Percentiles rank a stretch among this genome's conserved stretches.
phyloP scores from a whole-genome alignment of 2,797 vertebrate species.

The Acanthurus tractus region DNA sequence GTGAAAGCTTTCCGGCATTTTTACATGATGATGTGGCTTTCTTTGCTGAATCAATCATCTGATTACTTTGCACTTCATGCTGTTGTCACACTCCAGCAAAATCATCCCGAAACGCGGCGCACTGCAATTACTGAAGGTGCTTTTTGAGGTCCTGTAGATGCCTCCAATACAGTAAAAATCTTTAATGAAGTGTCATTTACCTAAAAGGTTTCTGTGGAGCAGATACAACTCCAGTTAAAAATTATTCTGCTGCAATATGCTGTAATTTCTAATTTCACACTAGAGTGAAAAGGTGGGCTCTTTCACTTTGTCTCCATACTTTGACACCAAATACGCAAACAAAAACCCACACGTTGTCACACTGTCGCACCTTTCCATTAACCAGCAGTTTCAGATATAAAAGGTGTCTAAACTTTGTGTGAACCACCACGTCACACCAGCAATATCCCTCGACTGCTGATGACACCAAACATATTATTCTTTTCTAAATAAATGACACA shows the following conservation, averaged over 20 bases:
- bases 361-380: not conserved
- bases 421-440: not conserved
- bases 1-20: conserved; percentile 44
- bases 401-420: conserved; percentile 19
- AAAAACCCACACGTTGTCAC: conserved; percentile 16
- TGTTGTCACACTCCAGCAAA: conserved; percentile 32
- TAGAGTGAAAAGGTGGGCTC: not conserved
- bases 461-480: conserved; percentile 4
- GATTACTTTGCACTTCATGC: conserved; percentile 41
- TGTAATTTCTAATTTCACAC: not conserved
- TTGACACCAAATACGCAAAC: conserved; percentile 11
- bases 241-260: not conserved
- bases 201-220: not conserved
- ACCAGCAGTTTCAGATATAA: conserved; percentile 21
- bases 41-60: conserved; percentile 54
- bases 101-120: conserved; percentile 15
- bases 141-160: not conserved
- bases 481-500: not conserved
- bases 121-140: not conserved
- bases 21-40: conserved; percentile 43
- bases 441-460: not conserved
- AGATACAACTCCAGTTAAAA: not conserved
- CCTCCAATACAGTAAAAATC: not conserved
- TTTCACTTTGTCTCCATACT: conserved; percentile 2
- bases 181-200: not conserved